Evolutionary conservation across 2,888 invertebrate genomes (phyloP), one percentile per base, ranked within the genome.

Genomic region (Choristoneura rosaceana): DNA sequence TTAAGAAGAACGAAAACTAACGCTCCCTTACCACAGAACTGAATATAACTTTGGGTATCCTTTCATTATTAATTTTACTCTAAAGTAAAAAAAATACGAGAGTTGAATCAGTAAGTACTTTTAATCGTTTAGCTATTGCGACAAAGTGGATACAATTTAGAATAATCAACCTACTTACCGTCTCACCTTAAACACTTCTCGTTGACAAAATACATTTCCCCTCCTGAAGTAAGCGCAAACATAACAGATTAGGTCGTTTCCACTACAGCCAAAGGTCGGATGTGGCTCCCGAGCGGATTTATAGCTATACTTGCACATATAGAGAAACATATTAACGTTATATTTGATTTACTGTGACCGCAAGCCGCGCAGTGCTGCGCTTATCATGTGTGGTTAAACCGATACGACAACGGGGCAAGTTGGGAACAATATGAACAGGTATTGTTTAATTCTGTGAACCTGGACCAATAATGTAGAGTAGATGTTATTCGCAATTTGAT

Each of bases 181-280:
- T 38, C 67, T 68, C 68, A 64, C 64, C 73, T 25, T 73, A 73
- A 68, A 73, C 73, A 69, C 73, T 73, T 73, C 70, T 63, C 70
- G 67, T 62, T 74, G 75, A 73, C 74, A 75, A 76, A 74, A 76
- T 71, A 76, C 74, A 76, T 74, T 76, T 74, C 74, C 74, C 64
- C 73, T 71, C 64, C 55, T 60, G 71, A 71, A 69, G 75, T 68
- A 63, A 73, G 65, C 65, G 76, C 69, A 71, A 71, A 68, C 74
- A 74, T 74, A 76, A 77, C 70, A 76, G 73, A 77, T 77, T 76
- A 75, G 76, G 69, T 75, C 74, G 75, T 76, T 77, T 76, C 74
- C 76, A 78, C 75, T 71, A 69, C 73, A 64, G 67, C 61, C 70
- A 63, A 67, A 75, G 73, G 70, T 71, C 71, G 75, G 75, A 75